phyloP scores from a whole-genome alignment of 2,888 invertebrate genomes.

The Trachelus tabidus region DNA sequence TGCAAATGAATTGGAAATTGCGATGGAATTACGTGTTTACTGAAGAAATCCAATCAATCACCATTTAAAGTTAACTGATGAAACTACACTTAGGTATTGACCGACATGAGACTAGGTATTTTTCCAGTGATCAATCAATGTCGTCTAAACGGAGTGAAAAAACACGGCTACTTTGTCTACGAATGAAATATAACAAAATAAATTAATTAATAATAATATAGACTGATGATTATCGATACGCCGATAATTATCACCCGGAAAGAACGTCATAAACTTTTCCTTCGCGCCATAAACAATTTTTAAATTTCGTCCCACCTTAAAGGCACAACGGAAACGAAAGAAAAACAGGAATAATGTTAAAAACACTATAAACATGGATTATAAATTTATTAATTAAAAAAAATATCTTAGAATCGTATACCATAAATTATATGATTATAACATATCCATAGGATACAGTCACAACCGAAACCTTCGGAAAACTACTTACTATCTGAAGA shows the following conservation, averaged over 20 bases:
- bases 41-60: background rate
- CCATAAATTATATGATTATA: background rate
- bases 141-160: background rate
- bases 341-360: background rate
- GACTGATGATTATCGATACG: background rate
- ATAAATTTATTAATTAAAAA: background rate
- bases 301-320: background rate
- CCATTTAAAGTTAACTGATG: background rate
- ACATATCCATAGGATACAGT: background rate
- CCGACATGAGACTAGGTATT: background rate
- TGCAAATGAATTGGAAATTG: background rate
- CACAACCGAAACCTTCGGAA: background rate
- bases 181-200: background rate
- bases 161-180: background rate
- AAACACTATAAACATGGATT: background rate
- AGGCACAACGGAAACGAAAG: background rate
- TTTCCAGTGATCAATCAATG: background rate
- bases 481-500: background rate
- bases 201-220: background rate
- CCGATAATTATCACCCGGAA: background rate
- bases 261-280: background rate
- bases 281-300: background rate
- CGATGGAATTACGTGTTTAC: background rate
- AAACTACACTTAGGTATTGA: background rate
- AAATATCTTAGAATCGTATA: background rate